phyloP scores from a whole-genome alignment of 2,113 vertebrate species.

The Hystrix cristata region DNA sequence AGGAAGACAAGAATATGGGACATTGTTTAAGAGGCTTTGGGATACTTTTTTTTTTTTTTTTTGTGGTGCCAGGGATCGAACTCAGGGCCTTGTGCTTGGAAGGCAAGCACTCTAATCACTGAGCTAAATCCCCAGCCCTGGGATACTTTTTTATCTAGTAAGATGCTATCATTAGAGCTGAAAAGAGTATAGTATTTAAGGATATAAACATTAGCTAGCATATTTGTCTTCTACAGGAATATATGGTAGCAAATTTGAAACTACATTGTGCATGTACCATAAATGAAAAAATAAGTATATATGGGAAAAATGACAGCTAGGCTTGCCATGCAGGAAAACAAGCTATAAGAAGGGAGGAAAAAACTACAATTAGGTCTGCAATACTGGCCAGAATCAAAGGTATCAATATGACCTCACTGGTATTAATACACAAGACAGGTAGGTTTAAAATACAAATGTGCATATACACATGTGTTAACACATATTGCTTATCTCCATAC shows the following conservation, averaged over 20 bases:
- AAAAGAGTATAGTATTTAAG: constrained; percentile 11
- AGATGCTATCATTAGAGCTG: background rate
- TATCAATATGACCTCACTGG: background rate
- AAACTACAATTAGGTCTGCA: background rate
- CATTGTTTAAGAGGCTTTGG: too few relatives aligned
- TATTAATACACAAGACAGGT: background rate
- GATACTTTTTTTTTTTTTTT: background rate
- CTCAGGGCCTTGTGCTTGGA: too few relatives aligned
- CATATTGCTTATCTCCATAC: background rate
- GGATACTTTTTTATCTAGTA: background rate
- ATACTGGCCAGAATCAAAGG: background rate
- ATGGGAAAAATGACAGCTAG: background rate
- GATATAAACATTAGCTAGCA: background rate
- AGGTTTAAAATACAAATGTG: background rate
- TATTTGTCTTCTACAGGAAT: background rate
- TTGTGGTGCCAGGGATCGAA: too few relatives aligned
- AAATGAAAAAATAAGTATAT: background rate
- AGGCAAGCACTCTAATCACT: too few relatives aligned
- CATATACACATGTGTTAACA: background rate
- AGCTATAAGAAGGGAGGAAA: background rate
- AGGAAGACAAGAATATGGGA: background rate
- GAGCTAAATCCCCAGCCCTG: too few relatives aligned
- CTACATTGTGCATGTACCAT: background rate
- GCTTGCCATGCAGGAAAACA: constrained; percentile 25
- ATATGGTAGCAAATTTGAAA: constrained; percentile 20